Evolutionary conservation across 2,888 invertebrate genomes (phyloP), one percentile per base, ranked within the genome.

Genomic region (Malthinus flaveolus): DNA sequence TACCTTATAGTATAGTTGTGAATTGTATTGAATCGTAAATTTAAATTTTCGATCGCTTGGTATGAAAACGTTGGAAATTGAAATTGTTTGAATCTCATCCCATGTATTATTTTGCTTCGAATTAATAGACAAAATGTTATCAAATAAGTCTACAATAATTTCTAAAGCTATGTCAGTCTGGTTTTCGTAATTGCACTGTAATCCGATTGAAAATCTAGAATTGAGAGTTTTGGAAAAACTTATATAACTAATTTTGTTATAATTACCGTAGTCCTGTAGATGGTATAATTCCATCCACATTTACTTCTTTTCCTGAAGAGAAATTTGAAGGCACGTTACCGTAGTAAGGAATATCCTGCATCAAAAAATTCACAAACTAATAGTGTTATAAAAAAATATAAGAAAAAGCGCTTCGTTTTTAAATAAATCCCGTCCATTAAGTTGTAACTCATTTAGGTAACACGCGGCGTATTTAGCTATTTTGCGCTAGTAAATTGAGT

Each of bases 141-240:
- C 80, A 4, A 68, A 62, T 61, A 83, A 82, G 15, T 82, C 78
- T 8, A 81, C 79, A 23, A 86, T 84, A 0, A 90, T 70, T 65
- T 90, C 89, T 1, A 90, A 75, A 0, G 87, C 88, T 37, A 90
- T 85, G 70, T 90, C 88, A 70, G 88, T 88, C 0, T 87, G 79
- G 0, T 85, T 81, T 69, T 82, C 84, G 0, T 87, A 86, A 0
- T 89, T 89, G 64, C 86, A 83, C 66, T 88, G 88, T 33, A 89
- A 81, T 75, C 89, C 88, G 5, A 90, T 80, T 0, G 86, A 85
- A 74, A 89, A 88, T 57, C 87, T 86, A 70, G 1, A 65, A 53
- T 5, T 23, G n/a, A 8, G 15, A 44, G 37, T 8, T 10, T 11
- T 12, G 8, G 6, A 37, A 8, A 37, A 12, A 12, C 7, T 1